Evolutionary conservation across 2,797 vertebrate genomes (phyloP).

Genomic region (Chromobotia macracanthus): DNA sequence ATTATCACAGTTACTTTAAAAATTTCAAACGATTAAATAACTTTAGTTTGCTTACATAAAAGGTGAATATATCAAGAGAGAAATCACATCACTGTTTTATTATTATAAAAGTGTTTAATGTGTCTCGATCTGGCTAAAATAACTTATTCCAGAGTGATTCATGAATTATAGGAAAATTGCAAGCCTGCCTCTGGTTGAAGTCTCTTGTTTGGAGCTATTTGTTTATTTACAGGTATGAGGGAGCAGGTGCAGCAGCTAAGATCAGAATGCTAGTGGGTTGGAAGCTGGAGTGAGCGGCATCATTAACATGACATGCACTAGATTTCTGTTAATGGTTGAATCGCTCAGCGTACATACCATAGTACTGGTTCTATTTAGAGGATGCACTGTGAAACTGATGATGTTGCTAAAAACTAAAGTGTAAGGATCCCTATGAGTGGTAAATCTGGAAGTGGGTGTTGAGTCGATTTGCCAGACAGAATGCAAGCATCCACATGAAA

Average conservation of each 20-base stretch:
- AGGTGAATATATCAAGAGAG: not conserved
- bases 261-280: slow-evolving; percentile 65
- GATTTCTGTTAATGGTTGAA: slow-evolving; percentile 60
- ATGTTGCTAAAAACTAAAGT: slow-evolving; percentile 36
- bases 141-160: not conserved
- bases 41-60: not conserved
- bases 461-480: not conserved
- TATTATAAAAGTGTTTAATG: not conserved
- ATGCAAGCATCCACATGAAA: not conserved
- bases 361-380: slow-evolving; percentile 44
- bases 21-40: not conserved
- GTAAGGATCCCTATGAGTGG: not conserved
- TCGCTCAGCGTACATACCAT: slow-evolving; percentile 49
- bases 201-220: slow-evolving; percentile 61
- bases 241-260: slow-evolving; percentile 75
- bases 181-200: slow-evolving; percentile 53
- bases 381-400: slow-evolving; percentile 35
- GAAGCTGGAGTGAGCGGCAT: slow-evolving; percentile 63
- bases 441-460: not conserved
- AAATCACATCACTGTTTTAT: too few relatives aligned
- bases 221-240: slow-evolving; percentile 71
- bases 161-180: slow-evolving; percentile 5
- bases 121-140: not conserved
- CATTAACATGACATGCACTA: slow-evolving; percentile 54
- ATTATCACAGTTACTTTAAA: not conserved